Evolutionary conservation across 2,888 invertebrate genomes (phyloP).

Genomic region (Trichopoda pennipes): DNA sequence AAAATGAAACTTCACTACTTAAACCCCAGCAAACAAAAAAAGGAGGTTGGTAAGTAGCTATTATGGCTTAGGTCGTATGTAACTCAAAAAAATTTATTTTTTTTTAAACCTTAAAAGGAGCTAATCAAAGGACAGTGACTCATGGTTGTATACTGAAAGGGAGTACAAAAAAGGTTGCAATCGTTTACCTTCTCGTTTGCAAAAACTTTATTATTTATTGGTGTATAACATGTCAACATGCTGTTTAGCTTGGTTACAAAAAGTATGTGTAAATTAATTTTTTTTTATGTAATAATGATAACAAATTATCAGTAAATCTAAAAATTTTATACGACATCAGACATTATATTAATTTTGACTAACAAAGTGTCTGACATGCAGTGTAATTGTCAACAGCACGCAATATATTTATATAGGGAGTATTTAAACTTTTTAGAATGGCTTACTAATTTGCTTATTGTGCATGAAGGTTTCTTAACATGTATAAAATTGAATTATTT

Average conservation of each 20-base stretch:
- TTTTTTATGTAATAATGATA: constrained; percentile 33
- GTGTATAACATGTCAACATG: constrained; percentile 57
- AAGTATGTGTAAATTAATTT: constrained; percentile 29
- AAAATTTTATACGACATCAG: constrained; percentile 10
- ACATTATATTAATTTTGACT: background rate
- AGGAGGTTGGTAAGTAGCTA: too few species aligned
- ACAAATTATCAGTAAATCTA: constrained; percentile 38
- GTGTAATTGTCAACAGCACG: background rate
- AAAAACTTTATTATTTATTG: constrained; percentile 46
- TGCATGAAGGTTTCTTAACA: too few species aligned
- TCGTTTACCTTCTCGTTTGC: background rate
- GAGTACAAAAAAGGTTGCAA: background rate
- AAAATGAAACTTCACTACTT: too few species aligned
- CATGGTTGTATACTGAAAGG: background rate
- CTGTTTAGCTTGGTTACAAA: constrained; percentile 35
- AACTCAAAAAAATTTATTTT: too few species aligned
- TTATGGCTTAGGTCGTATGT: too few species aligned
- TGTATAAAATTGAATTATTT: too few species aligned
- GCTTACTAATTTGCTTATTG: too few species aligned
- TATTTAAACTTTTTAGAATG: too few species aligned
- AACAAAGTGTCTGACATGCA: constrained; percentile 26
- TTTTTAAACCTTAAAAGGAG: too few species aligned
- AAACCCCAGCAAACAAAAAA: too few species aligned
- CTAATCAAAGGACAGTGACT: constrained; percentile 24
- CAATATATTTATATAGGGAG: background rate